A percentile compares a stretch with the other conserved stretches of the same genome.
Conservation (phyloP, 1,140 invertebrate genomes). For the Trichonephila clavipes region DNA sequence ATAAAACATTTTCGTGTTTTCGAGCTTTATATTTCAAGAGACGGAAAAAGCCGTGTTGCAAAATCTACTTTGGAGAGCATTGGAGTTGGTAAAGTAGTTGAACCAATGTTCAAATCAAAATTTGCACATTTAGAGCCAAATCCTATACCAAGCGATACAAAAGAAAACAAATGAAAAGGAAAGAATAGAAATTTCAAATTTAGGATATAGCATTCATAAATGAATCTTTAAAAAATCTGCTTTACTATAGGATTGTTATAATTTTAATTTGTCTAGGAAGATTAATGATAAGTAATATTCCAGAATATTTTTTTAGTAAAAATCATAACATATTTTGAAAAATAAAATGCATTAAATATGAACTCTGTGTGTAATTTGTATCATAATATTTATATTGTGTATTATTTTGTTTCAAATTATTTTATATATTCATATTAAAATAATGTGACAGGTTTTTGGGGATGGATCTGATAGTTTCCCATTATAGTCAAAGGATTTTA, state of each 20-base stretch:
- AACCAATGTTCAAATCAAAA: constrained; percentile 43
- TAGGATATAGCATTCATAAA: background rate
- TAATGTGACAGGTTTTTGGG: too few relatives aligned
- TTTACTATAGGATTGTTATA: background rate
- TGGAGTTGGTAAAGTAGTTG: constrained; percentile 35
- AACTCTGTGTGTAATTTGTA: too few relatives aligned
- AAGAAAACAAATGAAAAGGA: background rate
- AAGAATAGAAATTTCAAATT: background rate
- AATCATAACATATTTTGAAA: too few relatives aligned
- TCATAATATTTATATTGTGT: too few relatives aligned
- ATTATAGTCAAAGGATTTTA: too few relatives aligned
- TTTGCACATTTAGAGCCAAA: constrained; percentile 37
- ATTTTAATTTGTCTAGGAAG: too few relatives aligned
- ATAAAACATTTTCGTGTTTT: constrained; percentile 54
- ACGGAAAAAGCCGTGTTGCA: constrained; percentile 28
- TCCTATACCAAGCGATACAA: background rate
- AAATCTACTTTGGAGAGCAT: background rate
- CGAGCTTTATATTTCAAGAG: constrained; percentile 32
- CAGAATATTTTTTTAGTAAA: too few relatives aligned
- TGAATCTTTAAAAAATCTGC: background rate
- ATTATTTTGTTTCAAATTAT: too few relatives aligned
- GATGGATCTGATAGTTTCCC: too few relatives aligned
- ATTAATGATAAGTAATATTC: too few relatives aligned
- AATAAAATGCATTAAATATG: too few relatives aligned
- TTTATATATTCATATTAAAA: too few relatives aligned